Evolutionary conservation across 2,113 vertebrate species (phyloP).

Genomic region (Oncorhynchus nerka): DNA sequence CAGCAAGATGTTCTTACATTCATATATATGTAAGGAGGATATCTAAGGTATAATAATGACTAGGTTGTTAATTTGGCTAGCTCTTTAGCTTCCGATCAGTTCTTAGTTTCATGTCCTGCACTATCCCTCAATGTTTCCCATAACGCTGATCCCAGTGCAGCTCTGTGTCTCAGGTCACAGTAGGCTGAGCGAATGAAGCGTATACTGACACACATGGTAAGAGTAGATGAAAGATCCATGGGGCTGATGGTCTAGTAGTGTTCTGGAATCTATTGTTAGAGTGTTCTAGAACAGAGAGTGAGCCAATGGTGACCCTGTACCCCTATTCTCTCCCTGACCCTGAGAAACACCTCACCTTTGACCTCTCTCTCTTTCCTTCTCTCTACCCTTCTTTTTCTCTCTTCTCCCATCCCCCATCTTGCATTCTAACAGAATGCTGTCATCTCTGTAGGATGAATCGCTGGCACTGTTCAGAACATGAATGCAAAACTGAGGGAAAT

Average conservation of each 20-base stretch:
- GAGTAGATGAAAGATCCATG: too few species aligned
- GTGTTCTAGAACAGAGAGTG: background rate
- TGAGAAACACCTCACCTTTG: background rate
- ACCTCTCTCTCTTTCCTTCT: background rate
- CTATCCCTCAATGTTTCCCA: too few species aligned
- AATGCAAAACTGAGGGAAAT: background rate
- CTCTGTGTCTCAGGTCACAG: too few species aligned
- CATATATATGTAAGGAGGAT: constrained; percentile 35
- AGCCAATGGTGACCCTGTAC: background rate
- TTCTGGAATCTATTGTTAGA: background rate
- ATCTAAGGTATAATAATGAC: constrained; percentile 51
- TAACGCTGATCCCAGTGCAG: too few species aligned
- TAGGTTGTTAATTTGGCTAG: constrained; percentile 31
- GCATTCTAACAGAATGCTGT: constrained; percentile 7
- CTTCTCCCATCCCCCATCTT: background rate
- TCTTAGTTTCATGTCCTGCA: constrained; percentile 17
- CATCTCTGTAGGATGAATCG: constrained; percentile 13
- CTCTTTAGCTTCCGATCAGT: background rate
- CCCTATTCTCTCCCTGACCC: background rate
- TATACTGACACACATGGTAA: too few species aligned
- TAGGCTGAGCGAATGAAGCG: too few species aligned
- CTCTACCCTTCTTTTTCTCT: background rate
- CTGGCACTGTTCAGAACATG: constrained; percentile 10
- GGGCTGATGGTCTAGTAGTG: too few species aligned
- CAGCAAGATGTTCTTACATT: too few species aligned